Conservation (phyloP, 2,888 invertebrate species). For the Aricia artaxerxes region DNA sequence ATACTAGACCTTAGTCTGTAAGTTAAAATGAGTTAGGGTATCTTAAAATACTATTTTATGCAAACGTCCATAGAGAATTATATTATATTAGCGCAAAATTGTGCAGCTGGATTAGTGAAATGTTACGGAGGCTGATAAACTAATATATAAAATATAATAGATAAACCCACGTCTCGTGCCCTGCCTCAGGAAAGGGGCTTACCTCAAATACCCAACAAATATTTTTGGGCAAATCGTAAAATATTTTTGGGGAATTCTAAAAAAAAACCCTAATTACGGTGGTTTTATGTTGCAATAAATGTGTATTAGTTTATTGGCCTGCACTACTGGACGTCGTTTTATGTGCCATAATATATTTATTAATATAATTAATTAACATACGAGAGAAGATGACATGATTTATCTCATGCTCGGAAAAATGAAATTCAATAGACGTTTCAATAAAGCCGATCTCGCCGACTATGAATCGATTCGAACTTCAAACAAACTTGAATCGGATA, state of each 20-base stretch:
- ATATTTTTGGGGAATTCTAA: background rate
- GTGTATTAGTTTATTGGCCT: background rate
- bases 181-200: background rate
- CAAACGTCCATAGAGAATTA: background rate
- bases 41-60: background rate
- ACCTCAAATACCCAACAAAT: background rate
- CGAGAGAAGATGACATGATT: background rate
- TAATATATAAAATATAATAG: background rate
- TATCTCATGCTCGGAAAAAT: background rate
- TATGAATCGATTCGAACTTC: constrained; percentile 20
- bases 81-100: constrained; percentile 1
- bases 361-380: background rate
- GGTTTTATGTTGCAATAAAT: background rate
- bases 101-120: background rate
- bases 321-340: background rate
- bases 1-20: constrained; percentile 15
- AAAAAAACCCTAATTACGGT: background rate
- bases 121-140: background rate
- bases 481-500: constrained; percentile 25
- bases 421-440: constrained; percentile 9
- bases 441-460: constrained; percentile 21
- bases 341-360: constrained; percentile 23
- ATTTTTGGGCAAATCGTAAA: background rate
- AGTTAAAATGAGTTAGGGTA: constrained; percentile 9
- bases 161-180: background rate